These are phyloP conservation scores for Ophraella communa DNA, from an alignment of 2,888 invertebrate species.

Conservation along the genomic window DNA sequence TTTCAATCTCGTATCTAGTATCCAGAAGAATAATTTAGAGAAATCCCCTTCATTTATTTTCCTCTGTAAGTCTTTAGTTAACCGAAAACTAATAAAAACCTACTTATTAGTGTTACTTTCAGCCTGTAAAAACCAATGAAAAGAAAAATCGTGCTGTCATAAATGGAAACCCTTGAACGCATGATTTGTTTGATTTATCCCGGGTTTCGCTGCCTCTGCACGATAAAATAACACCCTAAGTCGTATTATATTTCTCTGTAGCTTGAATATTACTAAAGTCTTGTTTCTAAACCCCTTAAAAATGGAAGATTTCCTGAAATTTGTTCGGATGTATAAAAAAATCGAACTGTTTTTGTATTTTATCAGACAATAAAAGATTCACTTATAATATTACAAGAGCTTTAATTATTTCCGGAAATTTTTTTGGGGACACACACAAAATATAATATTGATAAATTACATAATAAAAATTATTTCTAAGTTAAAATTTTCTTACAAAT, in stretches of 20 bases:
- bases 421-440: too few species aligned
- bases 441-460: too few species aligned
- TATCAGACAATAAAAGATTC: too few species aligned
- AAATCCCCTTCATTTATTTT: neutral
- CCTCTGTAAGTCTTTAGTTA: neutral
- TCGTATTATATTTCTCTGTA: constrained; percentile 32
- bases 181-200: constrained; percentile 37
- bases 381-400: too few species aligned
- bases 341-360: too few species aligned
- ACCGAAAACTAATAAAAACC: constrained; percentile 23
- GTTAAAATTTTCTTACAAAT: too few species aligned
- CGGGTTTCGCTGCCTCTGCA: constrained; percentile 25
- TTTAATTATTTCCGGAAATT: too few species aligned
- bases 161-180: constrained; percentile 33
- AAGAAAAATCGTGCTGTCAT: constrained; percentile 25
- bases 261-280: constrained; percentile 29
- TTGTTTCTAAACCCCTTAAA: constrained; percentile 8
- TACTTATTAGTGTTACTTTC: constrained; percentile 21
- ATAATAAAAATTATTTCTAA: too few species aligned
- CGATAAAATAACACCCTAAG: constrained; percentile 36
- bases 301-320: constrained; percentile 12
- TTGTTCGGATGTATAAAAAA: constrained; percentile 8
- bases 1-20: neutral
- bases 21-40: neutral
- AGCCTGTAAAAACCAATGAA: constrained; percentile 19